These are phyloP conservation scores for Linurgus olivaceus DNA, from an alignment of 2,797 vertebrate species.

Conservation along the genomic window DNA sequence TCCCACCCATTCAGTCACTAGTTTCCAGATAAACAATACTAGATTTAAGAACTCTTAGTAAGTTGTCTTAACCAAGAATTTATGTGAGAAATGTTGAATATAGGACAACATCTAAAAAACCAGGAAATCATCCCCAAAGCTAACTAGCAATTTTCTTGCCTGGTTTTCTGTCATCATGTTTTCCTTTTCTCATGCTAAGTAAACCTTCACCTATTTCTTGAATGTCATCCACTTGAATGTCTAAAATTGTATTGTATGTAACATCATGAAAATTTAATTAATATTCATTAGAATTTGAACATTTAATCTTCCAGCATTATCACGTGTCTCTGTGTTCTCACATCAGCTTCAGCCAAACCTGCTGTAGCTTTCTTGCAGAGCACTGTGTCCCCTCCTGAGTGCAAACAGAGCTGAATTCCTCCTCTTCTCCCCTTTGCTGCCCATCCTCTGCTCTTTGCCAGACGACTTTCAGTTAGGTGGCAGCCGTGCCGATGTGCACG, in stretches of 20 bases:
- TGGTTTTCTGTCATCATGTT: not conserved
- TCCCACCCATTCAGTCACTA: not conserved
- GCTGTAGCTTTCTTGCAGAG: not conserved
- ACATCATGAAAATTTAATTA: not conserved
- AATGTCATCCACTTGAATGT: not conserved
- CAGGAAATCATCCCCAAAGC: not conserved
- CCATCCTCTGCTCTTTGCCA: fast-evolving
- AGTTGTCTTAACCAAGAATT: not conserved
- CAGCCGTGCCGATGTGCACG: not conserved
- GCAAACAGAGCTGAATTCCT: not conserved
- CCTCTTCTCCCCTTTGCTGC: not conserved
- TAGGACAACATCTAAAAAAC: not conserved
- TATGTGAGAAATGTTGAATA: not conserved
- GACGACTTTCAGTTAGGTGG: not conserved
- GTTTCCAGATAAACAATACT: not conserved
- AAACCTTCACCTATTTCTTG: not conserved
- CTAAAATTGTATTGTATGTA: not conserved
- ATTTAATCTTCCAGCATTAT: not conserved
- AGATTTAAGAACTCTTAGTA: not conserved
- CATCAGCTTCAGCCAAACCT: not conserved
- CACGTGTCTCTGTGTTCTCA: not conserved
- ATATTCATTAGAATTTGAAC: not conserved
- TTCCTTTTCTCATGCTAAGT: not conserved
- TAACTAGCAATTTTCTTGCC: not conserved
- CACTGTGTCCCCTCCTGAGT: not conserved